Evolutionary conservation across 2,888 invertebrate species (phyloP).

Genomic region (Apamea monoglypha): DNA sequence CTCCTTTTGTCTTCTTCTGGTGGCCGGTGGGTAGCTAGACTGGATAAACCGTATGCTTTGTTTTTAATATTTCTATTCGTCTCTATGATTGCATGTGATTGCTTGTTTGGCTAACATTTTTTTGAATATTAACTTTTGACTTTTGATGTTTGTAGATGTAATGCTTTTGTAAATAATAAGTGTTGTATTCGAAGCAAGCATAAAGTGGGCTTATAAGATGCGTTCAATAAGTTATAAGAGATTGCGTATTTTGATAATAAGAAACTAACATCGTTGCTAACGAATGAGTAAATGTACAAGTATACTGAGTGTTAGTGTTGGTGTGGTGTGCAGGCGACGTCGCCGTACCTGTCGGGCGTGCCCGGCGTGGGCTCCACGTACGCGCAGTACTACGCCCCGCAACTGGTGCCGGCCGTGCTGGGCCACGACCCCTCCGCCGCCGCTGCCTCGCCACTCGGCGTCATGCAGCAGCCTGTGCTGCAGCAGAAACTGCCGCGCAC

Average conservation of each 20-base stretch:
- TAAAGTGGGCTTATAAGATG: constrained; percentile 53
- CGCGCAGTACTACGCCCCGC: constrained; percentile 97
- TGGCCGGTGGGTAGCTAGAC: constrained; percentile 86
- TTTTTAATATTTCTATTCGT: constrained; percentile 80
- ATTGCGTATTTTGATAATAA: constrained; percentile 46
- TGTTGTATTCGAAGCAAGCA: constrained; percentile 58
- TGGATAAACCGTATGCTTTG: constrained; percentile 84
- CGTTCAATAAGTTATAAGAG: constrained; percentile 27
- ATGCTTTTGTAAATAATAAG: constrained; percentile 60
- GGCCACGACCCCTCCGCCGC: constrained; percentile 95
- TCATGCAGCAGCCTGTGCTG: constrained; percentile 96
- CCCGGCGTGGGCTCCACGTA: constrained; percentile 97
- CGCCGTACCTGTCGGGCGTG: constrained; percentile 97
- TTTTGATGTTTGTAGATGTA: constrained; percentile 53
- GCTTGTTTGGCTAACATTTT: constrained; percentile 82
- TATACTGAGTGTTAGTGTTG: constrained; percentile 66
- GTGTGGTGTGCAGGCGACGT: constrained; percentile 92
- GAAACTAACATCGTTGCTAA: constrained; percentile 37
- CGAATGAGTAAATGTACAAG: constrained; percentile 60
- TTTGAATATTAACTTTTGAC: constrained; percentile 42
- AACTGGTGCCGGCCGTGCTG: constrained; percentile 97
- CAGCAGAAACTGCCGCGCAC: constrained; percentile 98
- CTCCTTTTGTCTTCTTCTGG: constrained; percentile 76
- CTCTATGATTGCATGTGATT: constrained; percentile 80
- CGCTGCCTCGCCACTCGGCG: constrained; percentile 95